Base-by-base conservation (phyloP, 2,113 vertebrate genomes). In the Morphnarchus princeps region DNA sequence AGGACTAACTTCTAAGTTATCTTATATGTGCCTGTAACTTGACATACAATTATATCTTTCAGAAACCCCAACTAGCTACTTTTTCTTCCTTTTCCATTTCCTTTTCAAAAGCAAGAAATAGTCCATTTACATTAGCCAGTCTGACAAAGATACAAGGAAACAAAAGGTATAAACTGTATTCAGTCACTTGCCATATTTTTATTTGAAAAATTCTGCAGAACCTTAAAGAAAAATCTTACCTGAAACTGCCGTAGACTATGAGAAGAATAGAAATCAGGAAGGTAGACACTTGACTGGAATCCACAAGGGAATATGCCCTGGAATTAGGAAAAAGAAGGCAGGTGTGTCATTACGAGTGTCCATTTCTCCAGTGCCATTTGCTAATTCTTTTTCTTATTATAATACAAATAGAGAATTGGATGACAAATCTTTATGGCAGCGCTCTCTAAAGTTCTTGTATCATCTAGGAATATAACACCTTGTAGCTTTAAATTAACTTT, bases 271-370 rank as follows among this genome's bases (percentile, higher is more conserved):
- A 99, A 97, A 99, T 99, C 97, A 99, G 99, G 98, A 99, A 99
- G 84, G 99, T 99, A 94, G 99, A 99, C 96, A 99, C 99, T 98
- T 99, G 99, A 98, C 99, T 99, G 97, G 99, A 99, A 98, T 99
- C 99, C 97, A 99, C 99, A 95, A 99, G 98, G 98, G 99, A 99
- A 98, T 99, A 99, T 43, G 99, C 99, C 99, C 99, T 99, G 97
- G 83, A 98, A 95, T 78, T 26, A 76, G 50, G 82, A 95, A 93
- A 59, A 92, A 94, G 96, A 66, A 97, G 20, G 47, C 3, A 93
- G 3, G 7, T 69, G 50, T 80, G 72, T 96, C 50, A 94, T 25
- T 29, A 28, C 1, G 3, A 73, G 10, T 10, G 28, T 47, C 40
- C 32, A 32, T 47, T 89, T 67, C 61, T 86, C 42, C 66, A 62